Conservation (phyloP, 2,113 vertebrate genomes). For the Larimichthys polyactis region DNA sequence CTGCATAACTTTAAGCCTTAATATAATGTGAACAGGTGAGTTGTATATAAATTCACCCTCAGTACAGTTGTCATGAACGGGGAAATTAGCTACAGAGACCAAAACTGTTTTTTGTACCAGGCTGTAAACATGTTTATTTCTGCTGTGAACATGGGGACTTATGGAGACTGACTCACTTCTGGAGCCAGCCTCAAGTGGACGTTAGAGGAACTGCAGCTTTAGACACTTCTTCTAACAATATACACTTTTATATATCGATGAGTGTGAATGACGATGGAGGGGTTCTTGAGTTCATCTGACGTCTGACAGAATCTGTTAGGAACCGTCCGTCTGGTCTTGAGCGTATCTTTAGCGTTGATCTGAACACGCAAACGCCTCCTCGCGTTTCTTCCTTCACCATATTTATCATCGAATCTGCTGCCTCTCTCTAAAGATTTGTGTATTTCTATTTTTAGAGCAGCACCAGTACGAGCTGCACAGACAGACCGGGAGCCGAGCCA, state of each 20-base stretch:
- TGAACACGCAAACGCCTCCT: not conserved
- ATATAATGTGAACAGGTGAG: no score
- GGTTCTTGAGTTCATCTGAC: not conserved
- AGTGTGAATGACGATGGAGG: not conserved
- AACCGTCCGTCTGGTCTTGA: not conserved
- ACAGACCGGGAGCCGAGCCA: constrained; percentile 60
- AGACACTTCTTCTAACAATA: not conserved
- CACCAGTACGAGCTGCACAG: constrained; percentile 36
- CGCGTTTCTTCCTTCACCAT: not conserved
- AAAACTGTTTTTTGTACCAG: no score
- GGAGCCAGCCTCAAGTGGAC: no score
- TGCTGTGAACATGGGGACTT: no score
- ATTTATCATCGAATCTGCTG: constrained; percentile 17
- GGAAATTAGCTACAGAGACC: no score
- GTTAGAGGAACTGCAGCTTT: no score
- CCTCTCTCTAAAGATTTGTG: constrained; percentile 16
- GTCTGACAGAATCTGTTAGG: no score
- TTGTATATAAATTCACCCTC: no score
- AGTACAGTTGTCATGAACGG: no score
- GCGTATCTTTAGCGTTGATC: not conserved
- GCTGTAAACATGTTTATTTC: no score
- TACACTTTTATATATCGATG: not conserved
- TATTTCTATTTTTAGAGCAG: constrained; percentile 6
- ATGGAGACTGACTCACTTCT: no score
- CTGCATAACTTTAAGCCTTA: no score